A percentile compares a stretch with the other conserved stretches of the same genome.
phyloP scores from a whole-genome alignment of 2,888 invertebrate species.

The Parthenolecanium corni region DNA sequence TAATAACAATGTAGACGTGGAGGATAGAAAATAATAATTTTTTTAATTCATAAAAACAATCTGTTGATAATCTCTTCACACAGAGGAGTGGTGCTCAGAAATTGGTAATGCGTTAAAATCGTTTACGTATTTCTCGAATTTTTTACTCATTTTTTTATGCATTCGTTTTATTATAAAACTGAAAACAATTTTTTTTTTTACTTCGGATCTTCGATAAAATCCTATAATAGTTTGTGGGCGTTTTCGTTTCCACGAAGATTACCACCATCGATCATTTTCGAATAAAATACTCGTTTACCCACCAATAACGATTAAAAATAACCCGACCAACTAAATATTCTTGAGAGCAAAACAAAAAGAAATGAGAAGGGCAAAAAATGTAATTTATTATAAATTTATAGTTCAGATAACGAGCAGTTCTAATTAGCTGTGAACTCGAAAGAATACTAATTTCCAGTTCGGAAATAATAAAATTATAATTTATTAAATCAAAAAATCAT shows the following conservation, averaged over 20 bases:
- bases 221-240: constrained; percentile 13
- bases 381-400: no score
- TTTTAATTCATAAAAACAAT: no score
- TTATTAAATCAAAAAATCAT: no score
- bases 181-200: neutral
- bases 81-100: neutral
- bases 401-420: no score
- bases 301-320: constrained; percentile 21
- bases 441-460: no score
- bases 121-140: constrained; percentile 11
- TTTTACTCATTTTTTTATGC: neutral
- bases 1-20: no score
- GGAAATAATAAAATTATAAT: no score
- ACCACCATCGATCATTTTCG: constrained; percentile 14
- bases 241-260: constrained; percentile 6
- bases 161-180: constrained; percentile 4
- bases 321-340: constrained; percentile 1
- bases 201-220: constrained; percentile 15
- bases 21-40: no score
- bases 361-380: no score
- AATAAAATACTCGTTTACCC: constrained; percentile 17
- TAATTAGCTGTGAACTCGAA: no score
- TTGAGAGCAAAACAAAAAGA: no score
- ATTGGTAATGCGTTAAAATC: constrained; percentile 7
- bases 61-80: no score